Evolutionary conservation across 2,888 invertebrate species (phyloP).

Genomic region (Tholera decimalis): DNA sequence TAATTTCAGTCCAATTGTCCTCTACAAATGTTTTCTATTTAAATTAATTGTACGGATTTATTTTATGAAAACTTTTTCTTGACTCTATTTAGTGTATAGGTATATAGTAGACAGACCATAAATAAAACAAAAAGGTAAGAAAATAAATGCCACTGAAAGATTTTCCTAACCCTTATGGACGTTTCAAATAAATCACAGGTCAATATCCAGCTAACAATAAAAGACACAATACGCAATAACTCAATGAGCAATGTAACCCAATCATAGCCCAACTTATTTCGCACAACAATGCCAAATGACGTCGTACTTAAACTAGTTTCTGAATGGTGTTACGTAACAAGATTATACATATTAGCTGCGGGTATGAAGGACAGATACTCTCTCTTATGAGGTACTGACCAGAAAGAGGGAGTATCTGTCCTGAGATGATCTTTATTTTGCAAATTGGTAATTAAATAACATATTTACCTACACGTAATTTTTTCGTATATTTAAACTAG

Average conservation of each 20-base stretch:
- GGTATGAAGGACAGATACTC: neutral
- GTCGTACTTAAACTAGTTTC: conserved; percentile 31
- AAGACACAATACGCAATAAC: conserved; percentile 10
- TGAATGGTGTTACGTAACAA: neutral
- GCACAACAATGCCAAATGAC: conserved; percentile 33
- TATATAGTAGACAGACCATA: neutral
- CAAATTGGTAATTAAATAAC: too few species aligned
- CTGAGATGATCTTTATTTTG: too few species aligned
- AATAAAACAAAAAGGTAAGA: neutral
- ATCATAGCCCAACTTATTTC: conserved; percentile 8
- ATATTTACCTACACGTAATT: too few species aligned
- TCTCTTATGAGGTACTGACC: too few species aligned
- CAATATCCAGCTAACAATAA: neutral
- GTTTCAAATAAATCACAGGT: conserved; percentile 10
- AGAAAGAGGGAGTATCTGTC: too few species aligned
- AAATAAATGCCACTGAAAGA: neutral
- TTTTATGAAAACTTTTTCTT: too few species aligned
- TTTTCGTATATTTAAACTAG: too few species aligned
- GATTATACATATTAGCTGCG: neutral
- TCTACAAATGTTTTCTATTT: too few species aligned
- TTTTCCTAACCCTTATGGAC: too few species aligned
- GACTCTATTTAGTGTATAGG: too few species aligned
- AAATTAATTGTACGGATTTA: too few species aligned
- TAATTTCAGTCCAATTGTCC: too few species aligned
- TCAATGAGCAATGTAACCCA: conserved; percentile 22